Base-by-base conservation (phyloP, 2,797 vertebrate genomes). In the Heliangelus exortis region DNA sequence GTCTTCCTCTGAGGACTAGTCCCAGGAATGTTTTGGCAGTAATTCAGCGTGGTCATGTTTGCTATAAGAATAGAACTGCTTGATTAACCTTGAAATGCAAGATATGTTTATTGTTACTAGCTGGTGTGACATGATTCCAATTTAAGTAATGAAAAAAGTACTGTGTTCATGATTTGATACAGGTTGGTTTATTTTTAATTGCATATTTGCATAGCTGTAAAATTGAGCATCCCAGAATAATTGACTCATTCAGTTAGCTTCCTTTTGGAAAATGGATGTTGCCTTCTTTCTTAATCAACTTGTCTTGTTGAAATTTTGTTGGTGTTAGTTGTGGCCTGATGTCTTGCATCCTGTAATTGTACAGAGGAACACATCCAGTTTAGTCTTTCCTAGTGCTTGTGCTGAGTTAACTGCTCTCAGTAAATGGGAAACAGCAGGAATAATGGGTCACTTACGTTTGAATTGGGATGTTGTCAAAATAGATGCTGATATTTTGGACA, bases 21-120 rank as follows among this genome's bases (percentile, higher is more conserved):
- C 48, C 58, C 55, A 72, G 77, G 71, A 92, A 82, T 89, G 85
- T 72, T 90, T 96, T 95, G 89, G 92, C 89, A 93, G 39, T 65
- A 88, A 9, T 50, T 75, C 47, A 66, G 21, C 2, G 1, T 72
- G 48, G 26, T 75, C 71, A 22, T 48, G 71, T 91, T 95, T 91
- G 71, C 77, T 79, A 2, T 81, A 84, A 94, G 77, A 95, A 77
- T 83, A 92, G 91, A 93, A 92, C 80, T 84, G 76, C 76, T 86
- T 79, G 16, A 77, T 90, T 94, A 95, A 81, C 85, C 63, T 92
- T 95, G 89, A 93, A 85, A 75, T 63, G 74, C 28, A 76, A 68
- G 84, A 21, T 68, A 29, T 61, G 34, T 84, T 84, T 90, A 59
- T 90, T 89, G 33, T 73, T 89, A 18, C 71, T 91, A 88, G 47